Conservation (phyloP, 2,888 invertebrate genomes). For the Rotaria magnacalcarata region DNA sequence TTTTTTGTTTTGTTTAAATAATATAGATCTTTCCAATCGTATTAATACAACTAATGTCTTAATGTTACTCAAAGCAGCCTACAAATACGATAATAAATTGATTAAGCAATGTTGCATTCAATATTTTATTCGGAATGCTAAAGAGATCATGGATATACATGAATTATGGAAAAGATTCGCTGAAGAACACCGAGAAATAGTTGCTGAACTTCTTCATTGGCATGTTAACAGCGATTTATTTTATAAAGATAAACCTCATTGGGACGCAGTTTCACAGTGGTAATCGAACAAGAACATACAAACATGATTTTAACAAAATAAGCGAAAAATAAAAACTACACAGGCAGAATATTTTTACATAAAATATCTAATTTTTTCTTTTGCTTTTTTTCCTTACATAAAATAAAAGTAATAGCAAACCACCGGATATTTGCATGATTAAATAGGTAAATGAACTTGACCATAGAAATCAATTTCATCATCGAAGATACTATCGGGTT, state of each 20-base stretch:
- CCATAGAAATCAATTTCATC: slow-evolving; percentile 43
- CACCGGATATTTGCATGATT: neutral
- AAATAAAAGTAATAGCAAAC: neutral
- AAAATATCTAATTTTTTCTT: neutral
- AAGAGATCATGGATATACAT: neutral
- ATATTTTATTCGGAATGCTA: slow-evolving; percentile 13
- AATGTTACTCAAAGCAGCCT: neutral
- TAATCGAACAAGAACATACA: neutral
- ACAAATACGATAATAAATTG: slow-evolving; percentile 21
- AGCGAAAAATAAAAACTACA: neutral
- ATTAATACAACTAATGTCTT: slow-evolving; percentile 22
- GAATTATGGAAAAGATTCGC: slow-evolving; percentile 10
- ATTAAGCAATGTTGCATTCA: slow-evolving; percentile 7
- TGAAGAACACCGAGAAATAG: neutral
- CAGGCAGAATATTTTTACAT: neutral
- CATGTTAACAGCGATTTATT: neutral
- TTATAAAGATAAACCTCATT: neutral
- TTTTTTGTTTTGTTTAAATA: too few species aligned
- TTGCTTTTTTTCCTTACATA: neutral
- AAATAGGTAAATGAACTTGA: slow-evolving; percentile 44
- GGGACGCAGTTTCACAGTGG: neutral
- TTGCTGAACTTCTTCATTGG: slow-evolving; percentile 28
- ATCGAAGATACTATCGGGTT: slow-evolving; percentile 32
- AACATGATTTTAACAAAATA: neutral
- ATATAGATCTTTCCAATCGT: neutral